These are phyloP conservation scores for Aphis craccivora DNA, from an alignment of 1,140 invertebrate genomes.

Conservation along the genomic window DNA sequence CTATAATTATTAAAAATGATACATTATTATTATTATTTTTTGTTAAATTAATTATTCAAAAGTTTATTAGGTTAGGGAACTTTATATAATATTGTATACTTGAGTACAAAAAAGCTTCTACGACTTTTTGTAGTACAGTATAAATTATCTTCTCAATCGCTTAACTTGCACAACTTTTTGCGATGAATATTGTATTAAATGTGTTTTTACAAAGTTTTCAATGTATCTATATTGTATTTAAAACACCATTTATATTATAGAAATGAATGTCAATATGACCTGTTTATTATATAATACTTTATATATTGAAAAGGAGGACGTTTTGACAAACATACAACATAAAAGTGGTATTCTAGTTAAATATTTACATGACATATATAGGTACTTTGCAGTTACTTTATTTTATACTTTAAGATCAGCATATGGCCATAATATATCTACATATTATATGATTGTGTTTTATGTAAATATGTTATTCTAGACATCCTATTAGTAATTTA, in stretches of 20 bases:
- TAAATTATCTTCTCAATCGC: slow-evolving; percentile 21
- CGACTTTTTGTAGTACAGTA: background rate
- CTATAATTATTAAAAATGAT: background rate
- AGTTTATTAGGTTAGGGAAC: background rate
- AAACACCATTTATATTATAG: background rate
- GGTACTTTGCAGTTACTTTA: background rate
- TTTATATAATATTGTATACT: background rate
- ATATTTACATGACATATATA: background rate
- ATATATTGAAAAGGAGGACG: background rate
- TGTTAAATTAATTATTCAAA: background rate
- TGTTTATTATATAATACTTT: background rate
- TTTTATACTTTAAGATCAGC: slow-evolving; percentile 8
- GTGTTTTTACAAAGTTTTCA: background rate
- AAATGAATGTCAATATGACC: background rate
- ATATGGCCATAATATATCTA: background rate
- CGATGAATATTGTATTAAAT: background rate
- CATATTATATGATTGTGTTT: background rate
- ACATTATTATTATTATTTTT: background rate
- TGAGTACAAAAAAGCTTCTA: background rate
- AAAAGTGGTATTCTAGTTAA: background rate
- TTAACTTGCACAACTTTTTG: slow-evolving; percentile 29
- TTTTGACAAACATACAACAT: background rate
- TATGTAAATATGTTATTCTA: background rate
- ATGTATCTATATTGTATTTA: background rate
- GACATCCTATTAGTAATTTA: background rate